Conservation (phyloP, 2,888 invertebrate genomes). For the Norana najaformis region DNA sequence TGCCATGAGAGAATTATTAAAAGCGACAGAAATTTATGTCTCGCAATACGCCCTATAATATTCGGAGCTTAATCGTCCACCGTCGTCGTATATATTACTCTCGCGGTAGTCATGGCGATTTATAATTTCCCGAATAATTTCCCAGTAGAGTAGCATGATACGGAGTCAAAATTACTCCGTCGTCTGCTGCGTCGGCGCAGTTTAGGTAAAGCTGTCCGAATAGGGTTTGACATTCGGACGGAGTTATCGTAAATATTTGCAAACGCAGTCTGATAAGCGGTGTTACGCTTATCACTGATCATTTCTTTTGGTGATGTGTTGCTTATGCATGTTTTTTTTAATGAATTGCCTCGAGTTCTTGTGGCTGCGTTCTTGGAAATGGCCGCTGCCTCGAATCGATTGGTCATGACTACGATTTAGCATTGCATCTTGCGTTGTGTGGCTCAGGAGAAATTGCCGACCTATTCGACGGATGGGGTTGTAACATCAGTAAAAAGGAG, state of each 20-base stretch:
- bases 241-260: neutral
- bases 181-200: neutral
- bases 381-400: neutral
- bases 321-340: no score
- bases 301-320: no score
- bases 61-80: neutral
- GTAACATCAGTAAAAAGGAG: neutral
- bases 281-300: no score
- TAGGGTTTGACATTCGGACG: neutral
- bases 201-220: neutral
- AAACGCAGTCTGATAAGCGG: no score
- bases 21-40: neutral
- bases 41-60: neutral
- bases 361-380: neutral
- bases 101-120: neutral
- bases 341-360: neutral
- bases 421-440: neutral
- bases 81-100: slow-evolving; percentile 1
- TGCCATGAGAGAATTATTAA: slow-evolving; percentile 6
- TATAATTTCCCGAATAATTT: slow-evolving; percentile 6
- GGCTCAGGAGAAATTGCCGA: slow-evolving; percentile 13
- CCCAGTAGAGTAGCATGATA: neutral
- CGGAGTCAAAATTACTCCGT: slow-evolving; percentile 4
- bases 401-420: neutral
- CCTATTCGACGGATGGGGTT: neutral